A percentile compares a stretch with the other conserved stretches of the same genome.
Conservation (phyloP, 2,113 vertebrate species). For the Manacus vitellinus region DNA sequence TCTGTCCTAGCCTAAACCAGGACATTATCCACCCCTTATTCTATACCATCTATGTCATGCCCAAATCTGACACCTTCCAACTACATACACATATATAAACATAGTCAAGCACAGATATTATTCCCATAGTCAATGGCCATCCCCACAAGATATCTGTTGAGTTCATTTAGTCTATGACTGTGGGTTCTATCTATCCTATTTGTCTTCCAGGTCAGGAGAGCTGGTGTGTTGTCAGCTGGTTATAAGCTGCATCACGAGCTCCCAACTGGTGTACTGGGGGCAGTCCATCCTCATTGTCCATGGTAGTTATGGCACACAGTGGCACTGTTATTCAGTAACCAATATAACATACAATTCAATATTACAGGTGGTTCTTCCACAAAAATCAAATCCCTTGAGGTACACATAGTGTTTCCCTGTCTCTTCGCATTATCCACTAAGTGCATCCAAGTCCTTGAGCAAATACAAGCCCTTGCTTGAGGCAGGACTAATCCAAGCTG, state of each 20-base stretch:
- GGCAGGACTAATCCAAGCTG: too few relatives aligned
- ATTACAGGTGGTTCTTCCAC: too few relatives aligned
- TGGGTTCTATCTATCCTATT: too few relatives aligned
- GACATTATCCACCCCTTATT: not conserved
- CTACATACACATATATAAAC: not conserved
- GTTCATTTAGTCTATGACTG: not conserved
- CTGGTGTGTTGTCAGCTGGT: not conserved
- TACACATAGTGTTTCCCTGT: too few relatives aligned
- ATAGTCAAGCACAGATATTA: not conserved
- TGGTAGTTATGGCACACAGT: not conserved
- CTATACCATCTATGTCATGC: not conserved
- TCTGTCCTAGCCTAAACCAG: not conserved
- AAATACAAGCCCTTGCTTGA: too few relatives aligned
- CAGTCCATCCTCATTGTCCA: not conserved
- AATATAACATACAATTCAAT: not conserved
- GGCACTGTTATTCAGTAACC: not conserved
- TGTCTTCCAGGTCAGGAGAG: not conserved
- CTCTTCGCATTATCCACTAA: too few relatives aligned
- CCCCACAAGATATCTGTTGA: not conserved
- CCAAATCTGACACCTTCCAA: not conserved
- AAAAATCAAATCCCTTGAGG: too few relatives aligned
- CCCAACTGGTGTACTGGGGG: not conserved
- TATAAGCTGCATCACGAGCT: not conserved
- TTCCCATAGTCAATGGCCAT: not conserved
- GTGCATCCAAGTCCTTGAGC: too few relatives aligned